Evolutionary conservation across 2,888 invertebrate genomes (phyloP).

Genomic region (Cordilura impudica): DNA sequence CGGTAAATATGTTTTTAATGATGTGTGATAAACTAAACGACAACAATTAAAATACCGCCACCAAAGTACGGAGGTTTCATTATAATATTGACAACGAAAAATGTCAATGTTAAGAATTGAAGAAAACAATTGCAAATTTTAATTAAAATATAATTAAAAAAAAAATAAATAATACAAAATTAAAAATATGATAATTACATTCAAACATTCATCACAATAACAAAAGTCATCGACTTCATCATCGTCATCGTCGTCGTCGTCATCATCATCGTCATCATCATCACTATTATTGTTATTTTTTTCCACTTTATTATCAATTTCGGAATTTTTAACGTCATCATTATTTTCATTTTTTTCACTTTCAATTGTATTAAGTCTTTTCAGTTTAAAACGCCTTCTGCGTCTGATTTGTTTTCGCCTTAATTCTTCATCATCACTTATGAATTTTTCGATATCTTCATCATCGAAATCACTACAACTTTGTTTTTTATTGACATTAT

Average conservation of each 20-base stretch:
- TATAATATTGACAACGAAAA: constrained; percentile 19
- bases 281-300: constrained; percentile 18
- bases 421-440: constrained; percentile 58
- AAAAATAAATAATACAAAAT: constrained; percentile 18
- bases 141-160: neutral
- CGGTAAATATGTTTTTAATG: constrained; percentile 45
- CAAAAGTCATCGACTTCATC: constrained; percentile 83
- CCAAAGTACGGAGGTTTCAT: neutral
- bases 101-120: constrained; percentile 20
- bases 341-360: constrained; percentile 42
- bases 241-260: constrained; percentile 63
- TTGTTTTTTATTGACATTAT: constrained; percentile 57
- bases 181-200: constrained; percentile 69
- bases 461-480: constrained; percentile 40
- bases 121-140: constrained; percentile 24
- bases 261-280: constrained; percentile 59
- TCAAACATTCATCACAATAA: constrained; percentile 86
- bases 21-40: constrained; percentile 10
- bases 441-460: constrained; percentile 44
- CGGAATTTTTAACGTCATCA: constrained; percentile 35
- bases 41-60: constrained; percentile 1
- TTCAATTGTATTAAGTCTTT: constrained; percentile 52
- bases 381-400: constrained; percentile 56
- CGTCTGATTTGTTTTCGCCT: constrained; percentile 54
- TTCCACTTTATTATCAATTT: constrained; percentile 10